phyloP scores from a whole-genome alignment of 1,140 invertebrate species.

The Drosophila elegans region DNA sequence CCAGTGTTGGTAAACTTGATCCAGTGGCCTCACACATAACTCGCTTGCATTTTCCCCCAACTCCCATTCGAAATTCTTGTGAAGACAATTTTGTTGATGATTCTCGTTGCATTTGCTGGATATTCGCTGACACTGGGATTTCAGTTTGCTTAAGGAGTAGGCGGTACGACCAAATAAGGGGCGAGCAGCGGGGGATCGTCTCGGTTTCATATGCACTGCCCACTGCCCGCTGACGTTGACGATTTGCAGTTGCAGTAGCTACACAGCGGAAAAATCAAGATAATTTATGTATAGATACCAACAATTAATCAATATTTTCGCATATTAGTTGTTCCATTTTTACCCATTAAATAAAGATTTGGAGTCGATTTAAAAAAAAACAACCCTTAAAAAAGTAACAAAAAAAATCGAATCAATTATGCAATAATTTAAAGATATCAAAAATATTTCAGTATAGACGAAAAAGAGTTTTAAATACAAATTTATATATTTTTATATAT shows the following conservation, averaged over 20 bases:
- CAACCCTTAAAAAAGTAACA: not conserved
- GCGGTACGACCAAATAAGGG: constrained; percentile 6
- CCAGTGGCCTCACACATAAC: not conserved
- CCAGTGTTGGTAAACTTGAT: constrained; percentile 31
- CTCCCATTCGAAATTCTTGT: constrained; percentile 16
- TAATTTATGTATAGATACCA: no score
- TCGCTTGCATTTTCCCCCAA: constrained; percentile 3
- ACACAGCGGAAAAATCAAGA: not conserved
- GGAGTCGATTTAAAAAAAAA: no score
- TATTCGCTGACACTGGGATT: constrained; percentile 34
- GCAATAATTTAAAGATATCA: no score
- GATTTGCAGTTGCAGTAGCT: constrained; percentile 21
- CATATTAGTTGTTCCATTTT: no score
- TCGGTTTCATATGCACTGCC: constrained; percentile 36
- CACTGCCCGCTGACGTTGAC: constrained; percentile 29
- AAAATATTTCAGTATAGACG: no score
- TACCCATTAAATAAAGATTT: no score
- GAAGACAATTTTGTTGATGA: constrained; percentile 38
- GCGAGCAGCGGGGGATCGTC: not conserved
- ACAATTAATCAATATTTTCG: no score
- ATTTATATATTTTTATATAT: not conserved
- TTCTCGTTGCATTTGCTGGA: constrained; percentile 36
- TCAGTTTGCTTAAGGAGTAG: constrained; percentile 29
- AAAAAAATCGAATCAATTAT: not conserved
- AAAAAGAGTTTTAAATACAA: not conserved